Percentiles rank a stretch among this genome's conserved stretches.
These are phyloP conservation scores for Helicoverpa zea DNA, from an alignment of 1,140 invertebrate species.

Conservation along the genomic window DNA sequence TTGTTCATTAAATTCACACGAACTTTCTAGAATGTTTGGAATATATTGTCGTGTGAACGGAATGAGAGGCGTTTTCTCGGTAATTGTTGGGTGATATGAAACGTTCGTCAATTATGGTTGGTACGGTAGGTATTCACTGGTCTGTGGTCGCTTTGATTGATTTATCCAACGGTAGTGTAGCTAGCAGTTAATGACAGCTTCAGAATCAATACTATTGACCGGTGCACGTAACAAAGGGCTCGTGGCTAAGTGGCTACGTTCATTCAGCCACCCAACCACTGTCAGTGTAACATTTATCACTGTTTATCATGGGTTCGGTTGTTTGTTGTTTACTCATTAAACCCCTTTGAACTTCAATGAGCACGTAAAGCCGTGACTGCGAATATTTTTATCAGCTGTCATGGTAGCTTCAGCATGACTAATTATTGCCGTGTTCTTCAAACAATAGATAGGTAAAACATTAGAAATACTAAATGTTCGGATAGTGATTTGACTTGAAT, in stretches of 20 bases:
- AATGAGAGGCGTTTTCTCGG: neutral
- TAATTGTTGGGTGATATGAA: slow-evolving; percentile 19
- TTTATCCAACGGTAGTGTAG: slow-evolving; percentile 15
- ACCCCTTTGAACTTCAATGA: neutral
- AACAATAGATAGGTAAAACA: no score
- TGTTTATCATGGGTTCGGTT: neutral
- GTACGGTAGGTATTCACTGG: neutral
- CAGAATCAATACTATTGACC: slow-evolving; percentile 28
- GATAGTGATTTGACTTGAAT: no score
- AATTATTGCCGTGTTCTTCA: no score
- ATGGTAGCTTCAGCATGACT: no score
- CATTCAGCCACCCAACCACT: neutral
- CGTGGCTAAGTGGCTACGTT: neutral
- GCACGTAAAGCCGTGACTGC: slow-evolving; percentile 7
- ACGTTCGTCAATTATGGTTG: slow-evolving; percentile 16
- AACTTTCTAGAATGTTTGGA: slow-evolving; percentile 24
- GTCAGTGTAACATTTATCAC: neutral
- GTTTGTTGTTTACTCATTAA: slow-evolving; percentile 10
- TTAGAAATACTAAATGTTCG: no score
- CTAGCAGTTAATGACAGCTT: slow-evolving; percentile 3
- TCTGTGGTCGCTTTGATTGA: slow-evolving; percentile 6
- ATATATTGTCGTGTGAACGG: slow-evolving; percentile 25
- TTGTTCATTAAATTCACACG: slow-evolving; percentile 32
- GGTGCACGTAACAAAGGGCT: neutral
- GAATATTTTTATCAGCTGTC: slow-evolving; percentile 18